Evolutionary conservation across 37 sponge, comb jelly and placozoan genomes (phyloP).

Genomic region (Beroe forskalii): DNA sequence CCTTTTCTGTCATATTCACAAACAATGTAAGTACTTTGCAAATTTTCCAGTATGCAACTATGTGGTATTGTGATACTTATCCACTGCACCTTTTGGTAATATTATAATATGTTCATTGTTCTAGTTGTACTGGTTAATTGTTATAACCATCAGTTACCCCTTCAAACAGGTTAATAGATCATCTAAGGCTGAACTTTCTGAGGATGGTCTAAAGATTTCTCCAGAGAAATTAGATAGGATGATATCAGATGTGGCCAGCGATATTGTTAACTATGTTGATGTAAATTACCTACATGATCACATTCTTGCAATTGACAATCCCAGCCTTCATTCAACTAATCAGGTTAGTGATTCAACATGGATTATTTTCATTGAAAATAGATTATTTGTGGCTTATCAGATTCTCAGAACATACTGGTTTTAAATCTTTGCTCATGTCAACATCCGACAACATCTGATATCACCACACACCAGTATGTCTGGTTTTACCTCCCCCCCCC

Average conservation of each 20-base stretch:
- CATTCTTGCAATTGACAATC: slow-evolving; percentile 7
- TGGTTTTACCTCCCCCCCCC: not conserved
- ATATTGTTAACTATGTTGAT: slow-evolving; percentile 17
- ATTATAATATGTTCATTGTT: too few species aligned
- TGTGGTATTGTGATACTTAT: too few species aligned
- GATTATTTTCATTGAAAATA: too few species aligned
- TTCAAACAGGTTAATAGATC: not conserved
- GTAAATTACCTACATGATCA: slow-evolving; percentile 8
- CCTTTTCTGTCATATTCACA: slow-evolving; percentile 1
- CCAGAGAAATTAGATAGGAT: slow-evolving; percentile 19
- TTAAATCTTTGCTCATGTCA: too few species aligned
- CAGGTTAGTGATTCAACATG: too few species aligned
- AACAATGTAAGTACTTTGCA: slow-evolving; percentile 6
- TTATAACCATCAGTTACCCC: too few species aligned
- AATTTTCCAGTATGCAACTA: too few species aligned
- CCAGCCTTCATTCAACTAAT: not conserved
- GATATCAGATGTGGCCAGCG: slow-evolving; percentile 40
- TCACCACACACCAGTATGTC: not conserved
- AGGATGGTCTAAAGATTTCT: slow-evolving; percentile 29
- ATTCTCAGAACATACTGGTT: too few species aligned
- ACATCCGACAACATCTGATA: too few species aligned
- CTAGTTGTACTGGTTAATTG: too few species aligned
- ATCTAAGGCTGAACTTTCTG: slow-evolving; percentile 14
- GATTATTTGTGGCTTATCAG: too few species aligned
- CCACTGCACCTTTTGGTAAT: too few species aligned